These are phyloP conservation scores for Eudyptes chrysolophus DNA, from an alignment of 2,113 vertebrate genomes.

Conservation along the genomic window DNA sequence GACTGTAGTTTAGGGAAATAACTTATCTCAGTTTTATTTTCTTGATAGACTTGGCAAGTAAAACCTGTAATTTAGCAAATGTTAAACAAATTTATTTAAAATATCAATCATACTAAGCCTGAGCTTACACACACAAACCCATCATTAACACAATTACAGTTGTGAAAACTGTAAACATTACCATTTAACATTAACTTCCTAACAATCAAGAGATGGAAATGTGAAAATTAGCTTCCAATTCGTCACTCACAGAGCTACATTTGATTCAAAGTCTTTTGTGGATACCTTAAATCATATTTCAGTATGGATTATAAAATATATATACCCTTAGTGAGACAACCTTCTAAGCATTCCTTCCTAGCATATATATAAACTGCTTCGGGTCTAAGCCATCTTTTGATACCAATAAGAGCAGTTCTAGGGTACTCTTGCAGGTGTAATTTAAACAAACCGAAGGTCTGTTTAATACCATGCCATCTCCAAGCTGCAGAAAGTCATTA, in stretches of 20 bases:
- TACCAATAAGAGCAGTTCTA: background rate
- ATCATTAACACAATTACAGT: constrained; percentile 10
- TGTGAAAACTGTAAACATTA: background rate
- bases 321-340: background rate
- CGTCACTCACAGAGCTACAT: background rate
- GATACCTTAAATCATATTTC: background rate
- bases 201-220: background rate
- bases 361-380: background rate
- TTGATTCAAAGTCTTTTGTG: background rate
- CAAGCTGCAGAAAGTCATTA: background rate
- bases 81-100: background rate
- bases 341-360: background rate
- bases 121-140: background rate
- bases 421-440: background rate
- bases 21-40: background rate
- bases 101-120: background rate
- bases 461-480: background rate
- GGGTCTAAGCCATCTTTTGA: background rate
- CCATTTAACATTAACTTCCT: background rate
- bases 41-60: background rate
- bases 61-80: background rate
- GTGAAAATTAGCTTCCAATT: background rate
- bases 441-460: background rate
- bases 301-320: background rate
- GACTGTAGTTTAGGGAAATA: background rate